Conservation (phyloP, 1,140 invertebrate species). For the Saccostrea echinata region DNA sequence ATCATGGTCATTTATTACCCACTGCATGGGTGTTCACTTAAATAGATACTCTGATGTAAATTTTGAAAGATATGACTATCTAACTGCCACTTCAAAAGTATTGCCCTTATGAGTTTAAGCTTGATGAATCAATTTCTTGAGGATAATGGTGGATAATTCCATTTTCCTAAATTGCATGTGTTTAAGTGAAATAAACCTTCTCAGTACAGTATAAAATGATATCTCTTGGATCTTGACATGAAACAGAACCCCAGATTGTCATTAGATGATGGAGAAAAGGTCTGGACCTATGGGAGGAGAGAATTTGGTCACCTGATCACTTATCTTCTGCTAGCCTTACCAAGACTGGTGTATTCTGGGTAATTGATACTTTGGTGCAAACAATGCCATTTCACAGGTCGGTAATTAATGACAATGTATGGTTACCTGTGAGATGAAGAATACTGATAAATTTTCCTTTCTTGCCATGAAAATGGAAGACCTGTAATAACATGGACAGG, state of each 20-base stretch:
- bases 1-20: too few relatives aligned
- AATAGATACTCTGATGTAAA: not conserved
- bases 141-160: not conserved
- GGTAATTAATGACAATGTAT: not conserved
- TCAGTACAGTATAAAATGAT: not conserved
- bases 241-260: not conserved
- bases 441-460: conserved; percentile 10
- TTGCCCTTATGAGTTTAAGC: not conserved
- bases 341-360: conserved; percentile 15
- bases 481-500: not conserved
- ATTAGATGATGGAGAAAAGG: not conserved
- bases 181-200: not conserved
- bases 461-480: not conserved
- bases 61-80: not conserved
- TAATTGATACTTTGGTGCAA: conserved; percentile 16
- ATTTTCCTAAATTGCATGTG: not conserved
- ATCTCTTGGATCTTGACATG: not conserved
- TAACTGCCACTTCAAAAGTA: not conserved
- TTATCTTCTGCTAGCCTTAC: not conserved
- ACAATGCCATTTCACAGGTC: conserved; percentile 12
- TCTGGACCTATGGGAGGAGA: conserved; percentile 12
- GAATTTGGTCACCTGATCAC: conserved; percentile 5
- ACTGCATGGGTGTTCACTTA: too few relatives aligned
- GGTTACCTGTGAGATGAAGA: conserved; percentile 15
- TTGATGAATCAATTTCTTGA: not conserved